Evolutionary conservation across 2,888 invertebrate species (phyloP).

Genomic region (Molanna angustata): DNA sequence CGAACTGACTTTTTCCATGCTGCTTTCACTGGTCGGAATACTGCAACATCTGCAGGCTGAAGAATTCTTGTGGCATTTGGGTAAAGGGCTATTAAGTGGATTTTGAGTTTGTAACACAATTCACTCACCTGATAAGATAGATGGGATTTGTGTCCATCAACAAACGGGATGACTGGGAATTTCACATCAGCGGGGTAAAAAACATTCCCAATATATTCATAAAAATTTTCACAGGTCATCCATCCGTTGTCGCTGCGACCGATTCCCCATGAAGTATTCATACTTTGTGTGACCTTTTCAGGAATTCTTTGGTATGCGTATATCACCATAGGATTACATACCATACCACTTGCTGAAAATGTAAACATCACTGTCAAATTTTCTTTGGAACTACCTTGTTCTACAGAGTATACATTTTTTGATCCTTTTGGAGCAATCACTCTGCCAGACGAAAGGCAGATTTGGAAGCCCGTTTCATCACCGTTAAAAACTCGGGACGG

Average conservation of each 20-base stretch:
- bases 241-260: not conserved
- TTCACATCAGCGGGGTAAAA: not conserved
- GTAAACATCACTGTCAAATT: conserved; percentile 9
- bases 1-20: not conserved
- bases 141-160: not conserved
- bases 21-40: not conserved
- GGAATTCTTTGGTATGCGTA: conserved; percentile 4
- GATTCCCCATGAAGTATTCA: no score
- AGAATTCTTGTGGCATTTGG: not conserved
- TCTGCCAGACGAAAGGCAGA: conserved; percentile 3
- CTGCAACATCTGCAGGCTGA: not conserved
- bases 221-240: conserved; percentile 2
- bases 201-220: not conserved
- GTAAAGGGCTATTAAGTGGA: not conserved
- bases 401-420: conserved; percentile 9
- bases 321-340: not conserved
- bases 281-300: no score
- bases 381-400: conserved; percentile 4
- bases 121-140: not conserved
- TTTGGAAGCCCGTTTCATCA: conserved; percentile 10
- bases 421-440: conserved; percentile 1
- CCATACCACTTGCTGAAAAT: conserved; percentile 6
- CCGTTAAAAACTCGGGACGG: conserved; percentile 2
- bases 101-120: not conserved
- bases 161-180: not conserved